A percentile compares a stretch with the other conserved stretches of the same genome.
These are phyloP conservation scores for Ciconia nigra DNA, from an alignment of 2,797 vertebrate genomes.

Conservation along the genomic window DNA sequence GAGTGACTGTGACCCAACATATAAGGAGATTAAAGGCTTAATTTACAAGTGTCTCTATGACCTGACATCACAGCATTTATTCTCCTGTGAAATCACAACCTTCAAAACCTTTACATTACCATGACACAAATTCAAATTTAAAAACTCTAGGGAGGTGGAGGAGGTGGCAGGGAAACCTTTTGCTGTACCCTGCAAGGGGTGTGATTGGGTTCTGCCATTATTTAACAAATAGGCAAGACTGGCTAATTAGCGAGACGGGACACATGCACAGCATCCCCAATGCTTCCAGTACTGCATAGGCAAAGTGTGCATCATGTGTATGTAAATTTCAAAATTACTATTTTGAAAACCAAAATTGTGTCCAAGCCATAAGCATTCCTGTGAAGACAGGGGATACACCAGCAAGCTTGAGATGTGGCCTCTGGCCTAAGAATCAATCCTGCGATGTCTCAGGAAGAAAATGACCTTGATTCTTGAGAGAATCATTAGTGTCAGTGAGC, in stretches of 20 bases:
- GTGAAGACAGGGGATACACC: background rate
- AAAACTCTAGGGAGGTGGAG: background rate
- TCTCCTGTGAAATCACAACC: background rate
- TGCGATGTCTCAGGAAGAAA: background rate
- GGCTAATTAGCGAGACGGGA: background rate
- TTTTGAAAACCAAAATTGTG: background rate
- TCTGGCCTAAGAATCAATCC: background rate
- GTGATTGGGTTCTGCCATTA: background rate
- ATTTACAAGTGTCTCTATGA: conserved; percentile 29
- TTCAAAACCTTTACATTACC: background rate
- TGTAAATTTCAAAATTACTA: background rate
- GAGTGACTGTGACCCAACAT: background rate
- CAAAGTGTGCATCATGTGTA: rapidly evolving
- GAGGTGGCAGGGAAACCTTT: background rate
- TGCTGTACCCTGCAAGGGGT: background rate
- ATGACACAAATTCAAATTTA: background rate
- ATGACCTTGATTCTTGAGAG: background rate
- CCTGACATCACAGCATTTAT: background rate
- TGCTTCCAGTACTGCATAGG: background rate
- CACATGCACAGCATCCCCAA: background rate
- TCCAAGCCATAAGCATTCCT: too few relatives aligned
- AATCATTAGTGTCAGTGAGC: background rate
- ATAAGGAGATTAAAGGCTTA: conserved; percentile 59
- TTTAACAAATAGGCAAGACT: background rate
- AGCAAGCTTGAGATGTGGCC: background rate